Conservation (phyloP, 92 coral and sea anemone genomes). For the Hydrozoanthus gracilis region DNA sequence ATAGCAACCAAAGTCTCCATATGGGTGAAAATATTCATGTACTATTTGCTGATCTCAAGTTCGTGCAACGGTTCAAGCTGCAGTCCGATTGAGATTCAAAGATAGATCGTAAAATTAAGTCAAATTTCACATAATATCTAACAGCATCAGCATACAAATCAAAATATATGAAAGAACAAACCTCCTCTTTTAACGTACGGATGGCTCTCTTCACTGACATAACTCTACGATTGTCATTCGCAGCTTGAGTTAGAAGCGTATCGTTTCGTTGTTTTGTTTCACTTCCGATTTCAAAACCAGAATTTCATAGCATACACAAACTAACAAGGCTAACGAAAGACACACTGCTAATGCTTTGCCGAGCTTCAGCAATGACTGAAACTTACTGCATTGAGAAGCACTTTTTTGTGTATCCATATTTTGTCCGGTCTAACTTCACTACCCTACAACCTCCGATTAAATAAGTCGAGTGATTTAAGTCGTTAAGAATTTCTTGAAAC, state of each 20-base stretch:
- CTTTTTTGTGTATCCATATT: constrained; percentile 16
- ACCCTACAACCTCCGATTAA: not conserved
- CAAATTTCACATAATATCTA: too few relatives aligned
- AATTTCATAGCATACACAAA: constrained; percentile 26
- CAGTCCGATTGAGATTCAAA: too few relatives aligned
- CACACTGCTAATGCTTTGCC: constrained; percentile 4
- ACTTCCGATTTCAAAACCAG: constrained; percentile 44
- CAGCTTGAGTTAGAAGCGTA: constrained; percentile 47
- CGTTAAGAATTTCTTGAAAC: constrained; percentile 16
- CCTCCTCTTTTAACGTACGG: constrained; percentile 1
- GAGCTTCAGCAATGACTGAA: not conserved
- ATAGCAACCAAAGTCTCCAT: too few relatives aligned
- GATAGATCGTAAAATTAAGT: too few relatives aligned
- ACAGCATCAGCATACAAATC: not conserved
- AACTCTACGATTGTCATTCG: constrained; percentile 25
- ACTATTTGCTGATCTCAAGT: too few relatives aligned
- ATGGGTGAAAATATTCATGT: too few relatives aligned
- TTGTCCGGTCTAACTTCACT: constrained; percentile 7
- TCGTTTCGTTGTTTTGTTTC: constrained; percentile 51
- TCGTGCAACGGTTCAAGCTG: too few relatives aligned
- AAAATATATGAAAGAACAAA: constrained; percentile 4
- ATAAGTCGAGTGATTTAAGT: not conserved
- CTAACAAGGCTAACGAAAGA: not conserved
- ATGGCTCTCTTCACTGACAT: not conserved
- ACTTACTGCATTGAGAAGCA: not conserved